Base-by-base conservation (phyloP, 2,113 vertebrate genomes). In the Carassius carassius region DNA sequence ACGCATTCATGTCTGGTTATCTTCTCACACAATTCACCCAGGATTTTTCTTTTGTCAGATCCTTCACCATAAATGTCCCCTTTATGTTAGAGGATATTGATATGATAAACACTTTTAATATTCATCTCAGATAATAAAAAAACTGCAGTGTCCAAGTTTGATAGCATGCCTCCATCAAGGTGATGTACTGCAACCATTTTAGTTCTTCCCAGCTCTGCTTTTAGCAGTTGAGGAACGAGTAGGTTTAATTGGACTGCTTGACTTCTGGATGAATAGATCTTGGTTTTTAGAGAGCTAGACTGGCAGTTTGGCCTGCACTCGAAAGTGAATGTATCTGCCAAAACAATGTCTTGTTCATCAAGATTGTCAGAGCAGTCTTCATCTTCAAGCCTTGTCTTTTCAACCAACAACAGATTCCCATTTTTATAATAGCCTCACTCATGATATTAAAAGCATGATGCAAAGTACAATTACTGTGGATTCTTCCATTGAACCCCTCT, bases 191-290 rank as follows among this genome's bases (percentile, higher is more conserved):
- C 91, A 87, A 89, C 90, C 92, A 92, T 93, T 93, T 93, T 92
- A 29, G 88, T 90, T 88, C 90, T 88, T 77, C 79, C 90, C 90
- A 89, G 87, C 85, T 76, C 65, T 86, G 74, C 89, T 91, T 87
- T 89, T 92, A 90, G 90, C 78, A 89, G 4, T 54, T n/a, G 91
- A 89, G 81, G 83, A 83, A 86, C 91, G 84, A 85, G 81, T 88
- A 90, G 90, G 90, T 93, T 92, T 95, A 92, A 91, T 92, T 91
- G 72, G 90, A 90, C 63, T 88, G 86, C 88, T 77, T 87, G 86
- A 90, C 92, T 90, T 85, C 76, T 88, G 88, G 89, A 89, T 94
- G 93, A 93, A 93, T 93, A 93, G 90, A 93, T 93, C 92, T 87
- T 85, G 87, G 91, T 92, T 92, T 84, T 90, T 89, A 88, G 89